These are phyloP conservation scores for Actinia equina DNA, from an alignment of 64 coral and sea anemone species.

Conservation along the genomic window DNA sequence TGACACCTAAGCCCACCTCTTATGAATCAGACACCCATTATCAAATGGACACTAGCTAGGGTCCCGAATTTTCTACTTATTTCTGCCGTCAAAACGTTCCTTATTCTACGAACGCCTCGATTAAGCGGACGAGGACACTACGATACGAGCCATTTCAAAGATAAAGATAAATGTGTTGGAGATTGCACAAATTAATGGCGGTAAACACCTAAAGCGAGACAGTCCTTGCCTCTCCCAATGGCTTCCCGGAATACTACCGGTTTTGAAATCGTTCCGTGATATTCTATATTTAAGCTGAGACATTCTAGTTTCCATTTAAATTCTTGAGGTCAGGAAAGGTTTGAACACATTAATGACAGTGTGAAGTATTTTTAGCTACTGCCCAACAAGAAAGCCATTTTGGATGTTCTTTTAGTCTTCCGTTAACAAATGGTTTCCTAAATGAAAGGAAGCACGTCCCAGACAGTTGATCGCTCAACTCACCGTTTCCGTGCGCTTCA, in stretches of 20 bases:
- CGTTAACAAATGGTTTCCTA: constrained; percentile 9
- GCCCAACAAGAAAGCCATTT: background rate
- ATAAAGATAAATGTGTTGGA: too few relatives aligned
- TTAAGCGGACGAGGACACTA: too few relatives aligned
- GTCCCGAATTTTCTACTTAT: too few relatives aligned
- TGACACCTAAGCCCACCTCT: too few relatives aligned
- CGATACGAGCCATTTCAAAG: too few relatives aligned
- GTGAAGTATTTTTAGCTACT: background rate
- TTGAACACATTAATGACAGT: constrained; percentile 1
- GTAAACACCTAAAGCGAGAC: background rate
- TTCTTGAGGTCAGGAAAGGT: constrained; percentile 9
- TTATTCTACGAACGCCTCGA: too few relatives aligned
- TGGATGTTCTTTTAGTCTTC: background rate
- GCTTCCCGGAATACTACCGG: background rate
- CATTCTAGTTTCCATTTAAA: background rate
- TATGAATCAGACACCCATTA: too few relatives aligned
- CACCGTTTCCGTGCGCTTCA: background rate
- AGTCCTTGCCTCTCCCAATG: background rate
- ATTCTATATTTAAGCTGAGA: background rate
- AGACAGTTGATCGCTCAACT: background rate
- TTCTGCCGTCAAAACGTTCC: too few relatives aligned
- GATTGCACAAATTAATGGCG: too few relatives aligned
- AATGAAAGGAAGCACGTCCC: background rate
- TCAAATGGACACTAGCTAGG: too few relatives aligned
- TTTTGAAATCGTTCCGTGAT: background rate